phyloP scores from a whole-genome alignment of 2,888 invertebrate genomes.

The Trissoscelio sp. region DNA sequence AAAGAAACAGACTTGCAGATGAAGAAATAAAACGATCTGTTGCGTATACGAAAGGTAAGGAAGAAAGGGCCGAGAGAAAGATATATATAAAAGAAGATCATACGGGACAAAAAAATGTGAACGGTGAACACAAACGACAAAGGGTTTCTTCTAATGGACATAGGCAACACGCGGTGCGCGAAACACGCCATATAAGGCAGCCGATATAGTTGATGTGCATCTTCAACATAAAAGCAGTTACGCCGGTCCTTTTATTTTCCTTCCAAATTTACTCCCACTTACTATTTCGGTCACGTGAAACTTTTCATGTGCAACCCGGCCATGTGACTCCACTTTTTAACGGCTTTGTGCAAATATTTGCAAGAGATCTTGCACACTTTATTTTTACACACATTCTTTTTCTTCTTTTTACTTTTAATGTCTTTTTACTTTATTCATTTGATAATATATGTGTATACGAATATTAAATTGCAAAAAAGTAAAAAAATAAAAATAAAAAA shows the following conservation, averaged over 20 bases:
- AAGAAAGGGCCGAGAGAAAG: conserved; percentile 23
- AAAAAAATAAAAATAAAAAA: too few species aligned
- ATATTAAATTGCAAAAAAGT: too few species aligned
- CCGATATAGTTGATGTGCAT: conserved; percentile 72
- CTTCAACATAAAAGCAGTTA: conserved; percentile 59
- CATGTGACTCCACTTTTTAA: conserved; percentile 37
- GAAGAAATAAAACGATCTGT: conserved; percentile 72
- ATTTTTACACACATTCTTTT: too few species aligned
- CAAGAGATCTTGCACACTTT: too few species aligned
- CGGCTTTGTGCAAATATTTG: conserved; percentile 48
- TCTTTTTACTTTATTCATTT: background rate
- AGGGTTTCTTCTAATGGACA: conserved; percentile 80
- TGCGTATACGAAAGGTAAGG: conserved; percentile 36
- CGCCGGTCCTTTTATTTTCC: conserved; percentile 64
- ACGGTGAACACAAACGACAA: conserved; percentile 74
- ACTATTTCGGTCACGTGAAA: conserved; percentile 61
- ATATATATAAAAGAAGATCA: conserved; percentile 70
- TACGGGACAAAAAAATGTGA: conserved; percentile 71
- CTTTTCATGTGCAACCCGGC: conserved; percentile 24
- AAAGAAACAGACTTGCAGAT: conserved; percentile 50
- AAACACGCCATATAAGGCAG: conserved; percentile 79
- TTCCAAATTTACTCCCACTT: conserved; percentile 62
- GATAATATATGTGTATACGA: too few species aligned
- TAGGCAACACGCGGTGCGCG: conserved; percentile 73
- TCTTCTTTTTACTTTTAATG: background rate